Evolutionary conservation across 2,113 vertebrate species (phyloP).

Genomic region (Noturus placidus): DNA sequence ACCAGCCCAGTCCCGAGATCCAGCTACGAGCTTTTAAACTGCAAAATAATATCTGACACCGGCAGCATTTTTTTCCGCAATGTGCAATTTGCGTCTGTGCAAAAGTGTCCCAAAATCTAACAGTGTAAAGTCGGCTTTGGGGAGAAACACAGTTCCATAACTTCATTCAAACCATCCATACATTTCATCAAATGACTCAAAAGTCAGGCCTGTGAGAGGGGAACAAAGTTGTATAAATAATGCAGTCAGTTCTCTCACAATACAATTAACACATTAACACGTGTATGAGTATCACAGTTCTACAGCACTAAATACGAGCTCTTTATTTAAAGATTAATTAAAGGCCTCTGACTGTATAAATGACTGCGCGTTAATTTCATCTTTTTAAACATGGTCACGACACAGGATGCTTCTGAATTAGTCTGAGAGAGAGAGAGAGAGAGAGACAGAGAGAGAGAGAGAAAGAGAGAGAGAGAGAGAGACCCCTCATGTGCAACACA

Average conservation of each 20-base stretch:
- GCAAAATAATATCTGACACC: too few species aligned
- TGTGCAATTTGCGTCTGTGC: neutral
- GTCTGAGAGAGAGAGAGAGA: neutral
- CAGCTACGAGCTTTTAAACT: slow-evolving; percentile 57
- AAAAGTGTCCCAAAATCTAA: neutral
- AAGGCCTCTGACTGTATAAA: neutral
- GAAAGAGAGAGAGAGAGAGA: slow-evolving; percentile 7
- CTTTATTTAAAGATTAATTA: neutral
- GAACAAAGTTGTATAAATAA: neutral
- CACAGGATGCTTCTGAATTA: neutral
- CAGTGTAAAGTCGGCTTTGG: neutral
- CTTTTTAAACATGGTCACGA: neutral
- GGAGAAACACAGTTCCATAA: neutral
- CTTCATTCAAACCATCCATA: neutral
- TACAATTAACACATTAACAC: neutral
- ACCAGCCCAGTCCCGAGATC: slow-evolving; percentile 50
- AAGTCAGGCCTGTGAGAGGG: neutral
- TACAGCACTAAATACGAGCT: neutral
- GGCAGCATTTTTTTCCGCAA: neutral
- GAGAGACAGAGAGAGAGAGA: neutral
- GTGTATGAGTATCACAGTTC: neutral
- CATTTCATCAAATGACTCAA: neutral
- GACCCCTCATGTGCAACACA: neutral
- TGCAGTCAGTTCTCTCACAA: neutral
- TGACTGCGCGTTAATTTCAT: neutral